Evolutionary conservation across 2,888 invertebrate genomes (phyloP), one percentile per base, ranked within the genome.

Genomic region (Andrena haemorrhoa): DNA sequence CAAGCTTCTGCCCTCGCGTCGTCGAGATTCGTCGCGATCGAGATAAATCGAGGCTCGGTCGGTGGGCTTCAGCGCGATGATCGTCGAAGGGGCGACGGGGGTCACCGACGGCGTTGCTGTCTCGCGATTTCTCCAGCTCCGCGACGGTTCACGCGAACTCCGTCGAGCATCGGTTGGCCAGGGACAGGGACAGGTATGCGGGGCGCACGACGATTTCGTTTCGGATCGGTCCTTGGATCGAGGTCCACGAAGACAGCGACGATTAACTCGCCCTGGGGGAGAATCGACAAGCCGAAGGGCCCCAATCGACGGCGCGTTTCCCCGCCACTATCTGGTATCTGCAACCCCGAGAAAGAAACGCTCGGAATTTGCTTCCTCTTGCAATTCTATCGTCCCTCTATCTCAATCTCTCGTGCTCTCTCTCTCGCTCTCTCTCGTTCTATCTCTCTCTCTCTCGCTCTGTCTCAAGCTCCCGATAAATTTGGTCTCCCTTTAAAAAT

Each of bases 401-500:
- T 33, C 58, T 58, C 29, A 58, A 29, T 58, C 29, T 29, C 29
- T 58, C 68, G 51, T 16, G 16, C 8, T 12, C 10, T 23, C 33
- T 8, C 33, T n/a, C n/a, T 60, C 35, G 53, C 35, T 29, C 53
- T 12, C 51, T 47, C 53, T 47, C 41, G 26, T 35, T 60, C 29
- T 49, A 0, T 20, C 8, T 64, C 61, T 2, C 63, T 60, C 51
- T 53, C 58, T 49, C 33, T 56, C 35, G 41, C 51, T 35, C 5
- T 65, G 29, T 33, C 53, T 64, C 65, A 56, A 29, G 47, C 41
- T 35, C 68, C 53, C 75, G 75, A 88, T 84, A 84, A 84, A 87
- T 80, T 79, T 87, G 79, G 76, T 84, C 84, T 86, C 85, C 81
- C 81, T 90, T 61, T 89, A 90, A 90, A 90, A 91, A 89, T 92